Conservation (phyloP, 2,113 vertebrate genomes). For the Casuarius casuarius region DNA sequence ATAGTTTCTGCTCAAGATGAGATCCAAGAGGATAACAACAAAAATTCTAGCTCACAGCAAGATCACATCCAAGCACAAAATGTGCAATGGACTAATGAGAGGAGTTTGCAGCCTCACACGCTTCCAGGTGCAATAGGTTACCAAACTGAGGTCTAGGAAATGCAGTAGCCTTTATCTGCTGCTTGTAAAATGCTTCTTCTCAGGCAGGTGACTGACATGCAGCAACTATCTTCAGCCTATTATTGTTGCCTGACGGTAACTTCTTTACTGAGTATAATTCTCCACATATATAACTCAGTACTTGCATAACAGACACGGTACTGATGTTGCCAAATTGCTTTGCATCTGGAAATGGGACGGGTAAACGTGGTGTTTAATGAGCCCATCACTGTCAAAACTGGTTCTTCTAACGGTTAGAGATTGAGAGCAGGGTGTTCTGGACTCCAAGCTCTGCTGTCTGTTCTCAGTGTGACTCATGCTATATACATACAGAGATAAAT, state of each 20-base stretch:
- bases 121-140: rapidly evolving
- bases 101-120: background rate
- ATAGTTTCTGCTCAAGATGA: background rate
- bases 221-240: too few species aligned
- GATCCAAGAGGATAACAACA: background rate
- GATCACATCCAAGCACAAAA: background rate
- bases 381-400: rapidly evolving
- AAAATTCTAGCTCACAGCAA: background rate
- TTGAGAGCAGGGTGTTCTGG: background rate
- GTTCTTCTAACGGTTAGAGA: rapidly evolving
- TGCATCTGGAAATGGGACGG: background rate
- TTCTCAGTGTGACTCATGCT: rapidly evolving
- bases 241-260: rapidly evolving
- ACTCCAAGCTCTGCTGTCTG: rapidly evolving
- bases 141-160: rapidly evolving
- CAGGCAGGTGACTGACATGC: background rate
- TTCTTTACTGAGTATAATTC: rapidly evolving
- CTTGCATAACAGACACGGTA: rapidly evolving
- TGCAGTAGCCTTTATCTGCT: background rate
- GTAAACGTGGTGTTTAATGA: rapidly evolving
- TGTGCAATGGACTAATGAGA: background rate
- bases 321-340: background rate
- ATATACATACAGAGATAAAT: rapidly evolving
- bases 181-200: background rate
- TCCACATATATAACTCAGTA: background rate